Evolutionary conservation across 2,797 vertebrate genomes (phyloP), one percentile per base, ranked within the genome.

Genomic region (Parambassis ranga): DNA sequence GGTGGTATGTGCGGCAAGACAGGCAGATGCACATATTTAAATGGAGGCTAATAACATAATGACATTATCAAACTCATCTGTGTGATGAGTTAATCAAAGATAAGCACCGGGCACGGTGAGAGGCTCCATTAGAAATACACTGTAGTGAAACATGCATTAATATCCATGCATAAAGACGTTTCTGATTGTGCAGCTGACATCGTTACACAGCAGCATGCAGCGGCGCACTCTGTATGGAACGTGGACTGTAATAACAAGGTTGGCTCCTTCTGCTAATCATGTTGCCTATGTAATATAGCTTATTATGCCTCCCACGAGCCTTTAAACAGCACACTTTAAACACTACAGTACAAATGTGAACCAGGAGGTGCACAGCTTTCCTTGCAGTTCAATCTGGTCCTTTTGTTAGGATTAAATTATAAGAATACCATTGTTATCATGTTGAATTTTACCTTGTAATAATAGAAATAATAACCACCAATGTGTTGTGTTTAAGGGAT

Each of bases 21-120:
- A 60, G 72, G 79, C 79, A 81, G 79, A 79, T 87, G 83, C 83
- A 78, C 65, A 75, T 47, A 60, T 63, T 81, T 56, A 74, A 71
- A 88, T 81, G 76, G 61, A 66, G 66, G 69, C 76, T 76, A 84
- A 85, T 77, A 62, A 66, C 71, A 51, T 73, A 62, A 79, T 79
- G 82, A 80, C 60, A 71, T 82, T 64, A 74, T 89, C 77, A 65
- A 81, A 86, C 71, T 84, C 84, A 73, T 79, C 77, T 46, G 65
- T 41, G 71, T 47, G 75, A 84, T 81, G 82, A 75, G 75, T 81
- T 83, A 75, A 84, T 88, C 82, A 78, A 77, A 79, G 74, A 79
- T 72, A 74, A 81, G 77, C 79, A 49, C n/a, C 18, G 75, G 55
- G 73, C 53, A 72, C 10, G 67, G 57, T 31, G 57, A 79, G 75